phyloP scores from a whole-genome alignment of 2,888 invertebrate genomes.

The Leistus spinibarbis region DNA sequence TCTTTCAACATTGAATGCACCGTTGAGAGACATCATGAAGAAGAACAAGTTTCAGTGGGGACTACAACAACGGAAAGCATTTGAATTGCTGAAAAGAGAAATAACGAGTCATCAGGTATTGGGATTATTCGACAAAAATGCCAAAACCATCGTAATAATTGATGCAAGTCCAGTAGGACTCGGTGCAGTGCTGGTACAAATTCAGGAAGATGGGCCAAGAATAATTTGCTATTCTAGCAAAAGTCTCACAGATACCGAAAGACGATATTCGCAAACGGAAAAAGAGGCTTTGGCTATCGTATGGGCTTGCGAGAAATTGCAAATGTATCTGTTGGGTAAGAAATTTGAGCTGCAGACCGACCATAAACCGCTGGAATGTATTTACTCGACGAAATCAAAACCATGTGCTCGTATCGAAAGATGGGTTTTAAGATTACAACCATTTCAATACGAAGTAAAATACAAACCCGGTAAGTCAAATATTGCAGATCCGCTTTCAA shows the following conservation, averaged over 20 bases:
- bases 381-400: constrained; percentile 3
- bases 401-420: background rate
- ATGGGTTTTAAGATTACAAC: constrained; percentile 8
- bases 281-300: constrained; percentile 1
- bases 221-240: background rate
- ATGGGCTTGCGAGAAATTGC: background rate
- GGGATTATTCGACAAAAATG: constrained; percentile 4
- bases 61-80: background rate
- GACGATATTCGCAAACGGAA: background rate
- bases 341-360: background rate
- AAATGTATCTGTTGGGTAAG: background rate
- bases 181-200: background rate
- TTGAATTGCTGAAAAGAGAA: background rate
- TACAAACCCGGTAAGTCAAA: background rate
- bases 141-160: constrained; percentile 3
- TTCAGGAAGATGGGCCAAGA: background rate
- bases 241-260: background rate
- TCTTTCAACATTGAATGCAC: constrained; percentile 25
- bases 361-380: background rate
- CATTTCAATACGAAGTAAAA: background rate
- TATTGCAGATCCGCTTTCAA: constrained; percentile 1
- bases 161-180: constrained; percentile 21
- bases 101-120: background rate
- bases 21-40: background rate
- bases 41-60: background rate